Evolutionary conservation across 1,140 invertebrate genomes (phyloP), one percentile per base, ranked within the genome.

Genomic region (Pseudobourletiella spinata): DNA sequence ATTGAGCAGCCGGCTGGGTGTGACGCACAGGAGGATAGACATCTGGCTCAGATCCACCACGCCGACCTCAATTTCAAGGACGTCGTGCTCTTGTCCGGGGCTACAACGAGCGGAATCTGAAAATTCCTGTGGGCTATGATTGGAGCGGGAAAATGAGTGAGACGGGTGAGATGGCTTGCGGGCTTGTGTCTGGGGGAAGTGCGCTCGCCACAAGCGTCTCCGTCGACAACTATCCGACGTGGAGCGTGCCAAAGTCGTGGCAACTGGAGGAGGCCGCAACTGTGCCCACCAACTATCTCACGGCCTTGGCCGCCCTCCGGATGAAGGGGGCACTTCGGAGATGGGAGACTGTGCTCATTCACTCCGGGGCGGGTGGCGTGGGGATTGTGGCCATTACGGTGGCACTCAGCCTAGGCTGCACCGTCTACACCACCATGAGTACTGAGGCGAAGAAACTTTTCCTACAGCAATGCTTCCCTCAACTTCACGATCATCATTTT

Each of bases 241-340:
- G 94, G 94, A 79, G 88, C 68, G 84, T 98, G 28, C 95, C 94
- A 0, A 80, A 85, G 0, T 79, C 83, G 28, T 98, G 94, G 94
- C 85, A 83, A 20, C 77, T 98, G 56, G 88, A 92, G 74, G 82
- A 98, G 72, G 95, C 95, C 26, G 84, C 92, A 0, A 94, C 94
- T 0, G 86, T 98, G 65, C 95, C 95, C 2, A 90, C 94, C 28
- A 91, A 90, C 18, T 96, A 95, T 73, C 81, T 89, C 25, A 96
- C 93, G 11, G 61, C 84, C 43, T 97, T 95, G 75, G 98, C 96
- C 76, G 90, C 92, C 8, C 77, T 98, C 14, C 75, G 87, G 30
- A 83, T 95, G 25, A 81, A 95, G 67, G 95, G 93, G 43, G 76
- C 82, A 64, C 83, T 98, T 77, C 81, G 81, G 71, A 79, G 81